These are phyloP conservation scores for Leucophenga maculata DNA, from an alignment of 2,888 invertebrate genomes.

Conservation along the genomic window DNA sequence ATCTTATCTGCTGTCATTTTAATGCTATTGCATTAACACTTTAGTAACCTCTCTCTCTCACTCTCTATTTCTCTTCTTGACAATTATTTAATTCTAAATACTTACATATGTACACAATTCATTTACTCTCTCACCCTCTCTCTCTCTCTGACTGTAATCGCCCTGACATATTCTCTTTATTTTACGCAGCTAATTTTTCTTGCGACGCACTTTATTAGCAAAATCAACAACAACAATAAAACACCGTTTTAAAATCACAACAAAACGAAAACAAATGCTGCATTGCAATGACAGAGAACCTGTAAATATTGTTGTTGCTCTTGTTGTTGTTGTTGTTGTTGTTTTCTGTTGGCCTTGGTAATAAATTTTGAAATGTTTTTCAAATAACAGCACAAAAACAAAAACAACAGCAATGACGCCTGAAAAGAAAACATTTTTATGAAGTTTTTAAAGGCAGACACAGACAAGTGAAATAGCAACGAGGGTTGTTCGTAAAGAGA, in stretches of 20 bases:
- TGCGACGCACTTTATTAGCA: conserved; percentile 1
- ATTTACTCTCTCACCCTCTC: background rate
- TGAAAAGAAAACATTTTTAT: background rate
- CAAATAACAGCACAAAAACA: background rate
- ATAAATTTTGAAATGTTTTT: background rate
- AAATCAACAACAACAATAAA: conserved; percentile 2
- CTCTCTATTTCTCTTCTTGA: no score
- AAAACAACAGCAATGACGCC: background rate
- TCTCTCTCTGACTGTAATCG: no score
- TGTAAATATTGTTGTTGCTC: background rate
- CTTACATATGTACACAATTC: no score
- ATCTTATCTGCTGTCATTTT: no score
- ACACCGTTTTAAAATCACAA: background rate
- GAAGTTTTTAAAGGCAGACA: background rate
- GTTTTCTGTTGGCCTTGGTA: background rate
- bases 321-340: background rate
- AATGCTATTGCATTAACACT: no score
- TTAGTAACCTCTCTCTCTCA: no score
- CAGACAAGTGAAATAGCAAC: no score
- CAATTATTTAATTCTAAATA: no score
- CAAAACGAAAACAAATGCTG: no score
- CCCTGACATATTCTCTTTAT: background rate
- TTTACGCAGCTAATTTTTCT: background rate
- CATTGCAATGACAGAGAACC: background rate
- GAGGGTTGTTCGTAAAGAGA: background rate